These are phyloP conservation scores for Carposina sasakii DNA, from an alignment of 1,140 invertebrate genomes.

Conservation along the genomic window DNA sequence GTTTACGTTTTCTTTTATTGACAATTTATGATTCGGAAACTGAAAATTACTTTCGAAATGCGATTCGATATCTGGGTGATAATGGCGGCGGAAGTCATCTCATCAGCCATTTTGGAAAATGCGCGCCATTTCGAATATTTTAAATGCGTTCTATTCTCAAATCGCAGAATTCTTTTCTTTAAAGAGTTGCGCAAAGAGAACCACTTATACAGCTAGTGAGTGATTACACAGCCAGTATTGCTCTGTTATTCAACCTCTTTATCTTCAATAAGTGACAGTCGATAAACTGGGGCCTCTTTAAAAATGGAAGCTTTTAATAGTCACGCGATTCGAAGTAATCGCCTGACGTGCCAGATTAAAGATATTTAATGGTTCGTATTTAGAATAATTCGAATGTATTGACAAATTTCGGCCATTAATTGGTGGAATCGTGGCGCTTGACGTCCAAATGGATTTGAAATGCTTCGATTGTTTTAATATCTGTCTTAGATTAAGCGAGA, in stretches of 20 bases:
- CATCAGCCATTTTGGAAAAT: too few relatives aligned
- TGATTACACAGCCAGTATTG: slow-evolving; percentile 11
- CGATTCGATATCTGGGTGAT: slow-evolving; percentile 39
- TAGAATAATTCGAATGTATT: slow-evolving; percentile 46
- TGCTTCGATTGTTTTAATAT: slow-evolving; percentile 19
- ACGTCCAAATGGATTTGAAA: slow-evolving; percentile 9
- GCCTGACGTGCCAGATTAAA: slow-evolving; percentile 55
- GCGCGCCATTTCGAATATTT: background rate
- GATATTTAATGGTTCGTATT: slow-evolving; percentile 44
- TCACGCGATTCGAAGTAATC: slow-evolving; percentile 51
- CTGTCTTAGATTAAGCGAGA: slow-evolving; percentile 4
- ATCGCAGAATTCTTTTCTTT: background rate
- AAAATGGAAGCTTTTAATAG: slow-evolving; percentile 62
- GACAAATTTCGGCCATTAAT: slow-evolving; percentile 50
- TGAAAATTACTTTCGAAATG: slow-evolving; percentile 44
- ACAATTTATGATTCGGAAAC: slow-evolving; percentile 68
- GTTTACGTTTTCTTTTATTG: slow-evolving; percentile 61
- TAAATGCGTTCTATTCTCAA: background rate
- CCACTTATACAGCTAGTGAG: background rate
- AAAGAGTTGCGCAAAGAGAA: slow-evolving; percentile 4
- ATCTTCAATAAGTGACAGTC: slow-evolving; percentile 49
- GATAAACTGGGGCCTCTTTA: slow-evolving; percentile 42
- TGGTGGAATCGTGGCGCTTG: slow-evolving; percentile 21
- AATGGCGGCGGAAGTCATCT: slow-evolving; percentile 15
- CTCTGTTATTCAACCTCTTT: slow-evolving; percentile 16